A percentile compares a stretch with the other conserved stretches of the same genome.
phyloP scores from a whole-genome alignment of 2,888 invertebrate genomes.

The Andrena haemorrhoa region DNA sequence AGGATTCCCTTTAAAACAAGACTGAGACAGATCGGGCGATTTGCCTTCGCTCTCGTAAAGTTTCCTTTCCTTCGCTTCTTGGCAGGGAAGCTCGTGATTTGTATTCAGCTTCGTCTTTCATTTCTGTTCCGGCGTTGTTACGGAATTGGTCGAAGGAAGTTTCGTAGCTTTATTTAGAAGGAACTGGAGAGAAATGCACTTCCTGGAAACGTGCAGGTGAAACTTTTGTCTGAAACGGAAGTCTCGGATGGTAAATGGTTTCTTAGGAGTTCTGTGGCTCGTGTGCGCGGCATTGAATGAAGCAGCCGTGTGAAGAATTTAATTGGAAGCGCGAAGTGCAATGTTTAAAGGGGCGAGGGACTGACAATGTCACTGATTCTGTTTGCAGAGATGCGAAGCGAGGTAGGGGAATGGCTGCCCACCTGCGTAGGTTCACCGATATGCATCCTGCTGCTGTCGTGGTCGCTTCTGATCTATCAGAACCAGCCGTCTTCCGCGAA shows the following conservation, averaged over 20 bases:
- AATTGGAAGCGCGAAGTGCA: too few relatives aligned
- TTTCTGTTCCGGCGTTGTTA: too few relatives aligned
- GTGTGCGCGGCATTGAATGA: too few relatives aligned
- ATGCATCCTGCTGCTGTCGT: slow-evolving; percentile 84
- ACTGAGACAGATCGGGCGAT: slow-evolving; percentile 16
- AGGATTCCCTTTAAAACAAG: background rate
- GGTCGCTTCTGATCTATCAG: slow-evolving; percentile 85
- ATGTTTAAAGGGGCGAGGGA: too few relatives aligned
- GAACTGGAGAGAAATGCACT: too few relatives aligned
- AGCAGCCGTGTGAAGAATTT: too few relatives aligned
- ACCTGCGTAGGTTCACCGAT: slow-evolving; percentile 85
- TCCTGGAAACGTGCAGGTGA: too few relatives aligned
- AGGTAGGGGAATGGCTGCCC: slow-evolving; percentile 84
- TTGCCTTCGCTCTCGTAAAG: slow-evolving; percentile 26
- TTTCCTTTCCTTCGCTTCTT: slow-evolving; percentile 2
- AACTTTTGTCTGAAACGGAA: too few relatives aligned
- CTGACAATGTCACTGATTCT: slow-evolving; percentile 2
- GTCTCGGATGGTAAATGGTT: too few relatives aligned
- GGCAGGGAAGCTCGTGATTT: slow-evolving; percentile 5
- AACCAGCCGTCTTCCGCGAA: slow-evolving; percentile 83
- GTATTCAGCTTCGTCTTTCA: slow-evolving; percentile 7
- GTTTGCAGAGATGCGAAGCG: slow-evolving; percentile 82
- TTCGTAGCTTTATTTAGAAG: too few relatives aligned
- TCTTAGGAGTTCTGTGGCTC: too few relatives aligned
- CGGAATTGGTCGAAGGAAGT: too few relatives aligned